These are phyloP conservation scores for Seriola quinqueradiata DNA, from an alignment of 2,113 vertebrate genomes.

Conservation along the genomic window DNA sequence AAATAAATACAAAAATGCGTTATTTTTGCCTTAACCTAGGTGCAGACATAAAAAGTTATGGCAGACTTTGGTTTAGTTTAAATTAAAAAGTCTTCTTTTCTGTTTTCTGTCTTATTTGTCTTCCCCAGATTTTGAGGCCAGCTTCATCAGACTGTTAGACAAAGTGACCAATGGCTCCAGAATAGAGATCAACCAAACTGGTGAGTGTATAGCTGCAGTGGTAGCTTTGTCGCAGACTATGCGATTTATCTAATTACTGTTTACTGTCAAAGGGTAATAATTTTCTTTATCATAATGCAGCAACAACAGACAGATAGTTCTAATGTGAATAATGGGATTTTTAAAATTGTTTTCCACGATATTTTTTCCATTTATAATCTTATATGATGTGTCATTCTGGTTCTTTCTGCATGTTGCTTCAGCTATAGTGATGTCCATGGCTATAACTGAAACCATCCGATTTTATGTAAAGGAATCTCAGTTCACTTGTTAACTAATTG, in stretches of 20 bases:
- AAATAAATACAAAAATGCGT: neutral
- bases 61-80: neutral
- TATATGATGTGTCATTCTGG: too few relatives aligned
- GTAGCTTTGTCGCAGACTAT: neutral
- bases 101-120: neutral
- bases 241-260: constrained; percentile 4
- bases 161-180: constrained; percentile 97
- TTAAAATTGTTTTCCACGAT: too few relatives aligned
- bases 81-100: neutral
- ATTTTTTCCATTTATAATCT: neutral
- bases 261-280: neutral
- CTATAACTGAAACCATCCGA: neutral
- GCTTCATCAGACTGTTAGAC: constrained; percentile 95
- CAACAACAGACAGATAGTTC: neutral
- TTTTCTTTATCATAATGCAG: neutral
- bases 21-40: neutral
- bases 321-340: neutral
- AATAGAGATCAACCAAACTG: constrained; percentile 98
- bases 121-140: constrained; percentile 94
- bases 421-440: too few relatives aligned
- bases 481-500: neutral
- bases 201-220: constrained; percentile 75
- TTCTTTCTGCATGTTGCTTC: neutral
- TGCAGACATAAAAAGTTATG: neutral
- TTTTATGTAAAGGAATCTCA: neutral